These are phyloP conservation scores for Pantherophis vulpinus DNA, from an alignment of 2,797 vertebrate species.

Conservation along the genomic window DNA sequence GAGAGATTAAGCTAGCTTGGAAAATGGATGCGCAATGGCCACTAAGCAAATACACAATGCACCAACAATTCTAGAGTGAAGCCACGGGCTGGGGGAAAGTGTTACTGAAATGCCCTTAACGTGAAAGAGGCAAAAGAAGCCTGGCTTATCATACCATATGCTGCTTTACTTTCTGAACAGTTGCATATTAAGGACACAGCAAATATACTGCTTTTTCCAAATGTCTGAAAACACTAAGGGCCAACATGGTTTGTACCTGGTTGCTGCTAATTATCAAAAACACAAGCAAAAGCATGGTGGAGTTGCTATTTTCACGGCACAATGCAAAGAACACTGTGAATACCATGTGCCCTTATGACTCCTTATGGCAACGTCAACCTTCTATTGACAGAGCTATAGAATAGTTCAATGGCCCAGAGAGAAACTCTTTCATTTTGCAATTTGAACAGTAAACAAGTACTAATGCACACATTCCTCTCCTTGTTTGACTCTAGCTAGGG, in stretches of 20 bases:
- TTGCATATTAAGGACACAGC: neutral
- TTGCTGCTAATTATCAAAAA: neutral
- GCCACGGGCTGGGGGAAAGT: neutral
- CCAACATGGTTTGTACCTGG: neutral
- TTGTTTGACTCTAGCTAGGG: neutral
- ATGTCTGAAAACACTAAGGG: neutral
- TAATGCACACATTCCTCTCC: neutral
- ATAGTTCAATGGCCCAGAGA: conserved; percentile 21
- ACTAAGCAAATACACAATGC: too few relatives aligned
- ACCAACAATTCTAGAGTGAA: neutral
- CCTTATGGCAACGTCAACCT: conserved; percentile 43
- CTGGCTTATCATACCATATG: neutral
- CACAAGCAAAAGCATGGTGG: neutral
- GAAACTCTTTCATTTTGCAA: conserved; percentile 42
- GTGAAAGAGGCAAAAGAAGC: neutral
- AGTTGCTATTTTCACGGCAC: neutral
- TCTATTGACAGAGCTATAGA: conserved; percentile 45
- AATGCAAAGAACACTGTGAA: conserved; percentile 20
- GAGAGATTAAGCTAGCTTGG: neutral
- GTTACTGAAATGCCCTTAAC: neutral
- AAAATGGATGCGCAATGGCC: too few relatives aligned
- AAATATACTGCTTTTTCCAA: neutral
- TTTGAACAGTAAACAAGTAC: conserved; percentile 32
- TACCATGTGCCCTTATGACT: conserved; percentile 47
- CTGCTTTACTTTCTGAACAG: neutral